Conservation (phyloP, 2,888 invertebrate genomes). For the Pollenia angustigena region DNA sequence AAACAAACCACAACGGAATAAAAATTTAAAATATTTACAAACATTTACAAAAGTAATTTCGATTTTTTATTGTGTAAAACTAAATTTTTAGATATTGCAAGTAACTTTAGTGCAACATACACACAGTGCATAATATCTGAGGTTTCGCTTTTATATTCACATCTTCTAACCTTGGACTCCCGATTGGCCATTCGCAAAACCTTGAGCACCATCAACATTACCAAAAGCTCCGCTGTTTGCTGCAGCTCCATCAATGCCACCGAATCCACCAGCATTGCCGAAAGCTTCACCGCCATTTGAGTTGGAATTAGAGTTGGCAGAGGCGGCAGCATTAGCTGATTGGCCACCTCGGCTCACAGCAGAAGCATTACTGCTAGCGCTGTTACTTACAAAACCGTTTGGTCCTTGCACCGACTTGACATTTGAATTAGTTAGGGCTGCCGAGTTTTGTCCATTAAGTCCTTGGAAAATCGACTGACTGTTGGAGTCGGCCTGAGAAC, state of each 20-base stretch:
- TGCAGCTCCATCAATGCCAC: conserved; percentile 64
- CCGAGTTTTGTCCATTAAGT: conserved; percentile 76
- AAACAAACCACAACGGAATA: neutral
- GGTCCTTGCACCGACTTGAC: conserved; percentile 78
- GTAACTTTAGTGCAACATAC: conserved; percentile 7
- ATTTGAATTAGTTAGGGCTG: conserved; percentile 78
- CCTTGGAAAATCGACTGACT: conserved; percentile 81
- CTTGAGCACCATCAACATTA: conserved; percentile 62
- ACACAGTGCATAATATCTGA: conserved; percentile 38
- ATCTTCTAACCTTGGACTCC: conserved; percentile 64
- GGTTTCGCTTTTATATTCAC: neutral
- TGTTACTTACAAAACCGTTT: conserved; percentile 78
- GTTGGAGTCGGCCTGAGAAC: conserved; percentile 79
- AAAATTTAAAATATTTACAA: neutral
- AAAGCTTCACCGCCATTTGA: conserved; percentile 61
- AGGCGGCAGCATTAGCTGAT: conserved; percentile 77
- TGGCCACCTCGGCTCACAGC: conserved; percentile 77
- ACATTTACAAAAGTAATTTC: conserved; percentile 13
- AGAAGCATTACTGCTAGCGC: conserved; percentile 80
- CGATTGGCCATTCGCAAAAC: conserved; percentile 41
- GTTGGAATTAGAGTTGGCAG: conserved; percentile 72
- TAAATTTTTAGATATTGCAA: conserved; percentile 4
- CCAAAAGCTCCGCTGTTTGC: conserved; percentile 75
- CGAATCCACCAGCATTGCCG: conserved; percentile 53
- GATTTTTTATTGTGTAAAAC: conserved; percentile 45